Base-by-base conservation (phyloP, 2,888 invertebrate species). In the Ernsta delagoae region DNA sequence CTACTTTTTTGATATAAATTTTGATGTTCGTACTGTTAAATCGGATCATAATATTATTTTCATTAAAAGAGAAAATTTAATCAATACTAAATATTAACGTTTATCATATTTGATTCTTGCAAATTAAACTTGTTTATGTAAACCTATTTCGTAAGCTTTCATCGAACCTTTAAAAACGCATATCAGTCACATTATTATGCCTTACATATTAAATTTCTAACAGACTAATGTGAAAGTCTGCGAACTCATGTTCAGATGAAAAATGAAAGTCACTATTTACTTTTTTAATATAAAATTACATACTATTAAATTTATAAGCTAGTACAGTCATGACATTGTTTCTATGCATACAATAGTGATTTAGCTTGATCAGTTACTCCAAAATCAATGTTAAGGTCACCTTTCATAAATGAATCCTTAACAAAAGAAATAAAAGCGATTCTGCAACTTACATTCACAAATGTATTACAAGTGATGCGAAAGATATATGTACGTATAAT, bases 191-290 rank as follows among this genome's bases (percentile, higher is more conserved):
- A 24, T 53, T 24, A 24, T 53, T 8, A 16, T 53, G 8, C 24
- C 8, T 53, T 4, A 8, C 8, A 53, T 53, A 53, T 53, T 53
- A 53, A 53, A 53, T 53, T 53, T 24, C 53, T 50, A 53, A 12
- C 53, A 53, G 24, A 53, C 53, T 24, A 53, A 53, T 53, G 53
- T 53, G 53, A 53, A 53, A 24, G 53, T 53, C 24, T 24, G 16
- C 24, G 53, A 53, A 24, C 24, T 53, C 24, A 9, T 53, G 24
- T 53, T 24, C 53, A 53, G 16, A 24, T 53, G 8, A 0, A 4
- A 9, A 8, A 24, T 53, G 24, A 53, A 53, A 53, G 53, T 24
- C 53, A 3, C 24, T 24, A 53, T 53, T 53, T 53, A 53, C 53
- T 24, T 53, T n/a, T 24, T 53, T 8, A 53, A 53, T 53, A 53